Evolutionary conservation across 2,113 vertebrate genomes (phyloP).

Genomic region (Tychaedon coryphoeus): DNA sequence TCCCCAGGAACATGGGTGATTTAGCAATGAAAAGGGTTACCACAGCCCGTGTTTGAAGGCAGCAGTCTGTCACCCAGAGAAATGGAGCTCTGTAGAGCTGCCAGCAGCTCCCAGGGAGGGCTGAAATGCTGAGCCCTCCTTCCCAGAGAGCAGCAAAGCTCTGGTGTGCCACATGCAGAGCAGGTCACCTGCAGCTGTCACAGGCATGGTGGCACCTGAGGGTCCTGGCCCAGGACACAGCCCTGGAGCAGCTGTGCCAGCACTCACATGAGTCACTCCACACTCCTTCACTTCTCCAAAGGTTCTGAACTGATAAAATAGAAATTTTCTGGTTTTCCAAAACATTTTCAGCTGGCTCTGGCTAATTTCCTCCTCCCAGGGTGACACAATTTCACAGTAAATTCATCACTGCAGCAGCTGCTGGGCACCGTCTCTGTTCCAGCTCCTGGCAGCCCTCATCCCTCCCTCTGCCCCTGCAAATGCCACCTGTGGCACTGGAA

Average conservation of each 20-base stretch:
- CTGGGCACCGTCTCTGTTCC: not conserved
- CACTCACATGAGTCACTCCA: rapidly evolving
- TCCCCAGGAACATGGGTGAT: not conserved
- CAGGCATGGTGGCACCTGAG: too few species aligned
- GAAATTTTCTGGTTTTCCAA: not conserved
- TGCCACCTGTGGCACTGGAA: not conserved
- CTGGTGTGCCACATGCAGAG: not conserved
- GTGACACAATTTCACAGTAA: not conserved
- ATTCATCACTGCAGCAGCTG: not conserved
- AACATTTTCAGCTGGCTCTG: not conserved
- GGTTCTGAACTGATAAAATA: not conserved
- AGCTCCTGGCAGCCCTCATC: not conserved
- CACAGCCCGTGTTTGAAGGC: not conserved
- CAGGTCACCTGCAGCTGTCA: not conserved
- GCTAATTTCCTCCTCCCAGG: not conserved
- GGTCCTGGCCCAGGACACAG: not conserved
- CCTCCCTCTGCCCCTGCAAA: not conserved
- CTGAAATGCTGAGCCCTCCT: not conserved
- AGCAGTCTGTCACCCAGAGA: not conserved
- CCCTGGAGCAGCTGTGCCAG: not conserved
- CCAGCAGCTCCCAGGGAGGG: not conserved
- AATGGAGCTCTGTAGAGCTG: not conserved
- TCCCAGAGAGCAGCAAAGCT: rapidly evolving
- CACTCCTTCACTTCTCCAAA: not conserved
- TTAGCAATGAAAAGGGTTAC: not conserved